phyloP scores from a whole-genome alignment of 2,113 vertebrate genomes.

The Pheucticus melanocephalus region DNA sequence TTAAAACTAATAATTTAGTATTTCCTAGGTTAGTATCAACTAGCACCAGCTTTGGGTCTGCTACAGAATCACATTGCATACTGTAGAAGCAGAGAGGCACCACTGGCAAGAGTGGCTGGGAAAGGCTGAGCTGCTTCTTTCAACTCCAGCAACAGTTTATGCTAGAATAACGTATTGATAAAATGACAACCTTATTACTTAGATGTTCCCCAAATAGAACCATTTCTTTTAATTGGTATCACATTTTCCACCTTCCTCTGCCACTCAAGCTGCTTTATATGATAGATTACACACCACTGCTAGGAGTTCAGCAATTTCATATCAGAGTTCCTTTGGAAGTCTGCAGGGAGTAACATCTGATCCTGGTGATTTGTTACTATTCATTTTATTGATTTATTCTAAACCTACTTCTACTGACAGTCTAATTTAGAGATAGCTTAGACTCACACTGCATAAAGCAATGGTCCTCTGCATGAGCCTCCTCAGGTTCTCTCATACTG shows the following conservation, averaged over 20 bases:
- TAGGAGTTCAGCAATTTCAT: conserved; percentile 36
- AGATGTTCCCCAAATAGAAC: not conserved
- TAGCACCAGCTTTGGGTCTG: not conserved
- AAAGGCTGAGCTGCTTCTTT: not conserved
- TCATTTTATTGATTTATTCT: conserved; percentile 56
- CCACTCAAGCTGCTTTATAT: conserved; percentile 1
- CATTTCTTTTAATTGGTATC: conserved; percentile 48
- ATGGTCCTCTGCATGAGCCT: not conserved
- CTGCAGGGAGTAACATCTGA: conserved; percentile 30
- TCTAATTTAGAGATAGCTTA: not conserved
- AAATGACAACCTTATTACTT: conserved; percentile 15
- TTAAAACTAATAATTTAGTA: not conserved
- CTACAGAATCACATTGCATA: not conserved
- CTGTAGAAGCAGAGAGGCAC: not conserved
- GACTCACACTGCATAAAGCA: not conserved
- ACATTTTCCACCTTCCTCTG: conserved; percentile 29
- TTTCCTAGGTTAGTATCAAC: not conserved
- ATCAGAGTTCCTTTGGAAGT: conserved; percentile 32
- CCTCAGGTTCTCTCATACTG: not conserved
- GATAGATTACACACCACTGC: conserved; percentile 6
- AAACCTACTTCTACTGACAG: conserved; percentile 7
- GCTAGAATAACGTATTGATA: not conserved
- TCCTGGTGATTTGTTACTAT: conserved; percentile 33
- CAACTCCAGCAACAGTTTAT: not conserved
- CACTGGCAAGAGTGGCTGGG: not conserved